phyloP scores from a whole-genome alignment of 2,113 vertebrate genomes.

The Climacteris rufus region DNA sequence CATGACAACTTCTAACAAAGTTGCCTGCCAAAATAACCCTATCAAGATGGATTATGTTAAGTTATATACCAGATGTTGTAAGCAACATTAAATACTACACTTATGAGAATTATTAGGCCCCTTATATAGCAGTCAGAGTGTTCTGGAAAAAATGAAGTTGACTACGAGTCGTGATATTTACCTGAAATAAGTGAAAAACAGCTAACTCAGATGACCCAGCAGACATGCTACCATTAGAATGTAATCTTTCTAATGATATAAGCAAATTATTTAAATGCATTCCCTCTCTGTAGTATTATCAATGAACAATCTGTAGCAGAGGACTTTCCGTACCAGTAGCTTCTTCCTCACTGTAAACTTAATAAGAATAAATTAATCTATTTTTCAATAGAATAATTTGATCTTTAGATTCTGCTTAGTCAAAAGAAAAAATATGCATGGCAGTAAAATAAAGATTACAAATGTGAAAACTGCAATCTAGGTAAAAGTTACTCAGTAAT shows the following conservation, averaged over 20 bases:
- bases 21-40: slow-evolving; percentile 17
- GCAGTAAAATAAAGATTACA: neutral
- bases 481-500: neutral
- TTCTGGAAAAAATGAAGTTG: slow-evolving; percentile 2
- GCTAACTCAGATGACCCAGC: neutral
- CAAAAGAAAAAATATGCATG: neutral
- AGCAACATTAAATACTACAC: neutral
- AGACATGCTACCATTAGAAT: neutral
- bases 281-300: neutral
- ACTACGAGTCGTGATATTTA: neutral
- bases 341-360: neutral
- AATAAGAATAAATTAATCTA: neutral
- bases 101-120: neutral
- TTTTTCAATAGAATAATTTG: neutral
- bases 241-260: neutral
- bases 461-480: neutral
- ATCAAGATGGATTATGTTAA: neutral
- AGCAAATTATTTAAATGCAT: neutral
- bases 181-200: neutral
- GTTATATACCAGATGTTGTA: neutral
- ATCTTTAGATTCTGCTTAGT: neutral
- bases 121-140: neutral
- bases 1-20: slow-evolving; percentile 24
- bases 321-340: neutral
- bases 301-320: neutral